These are phyloP conservation scores for Bostrychus sinensis DNA, from an alignment of 2,113 vertebrate genomes.

Conservation along the genomic window DNA sequence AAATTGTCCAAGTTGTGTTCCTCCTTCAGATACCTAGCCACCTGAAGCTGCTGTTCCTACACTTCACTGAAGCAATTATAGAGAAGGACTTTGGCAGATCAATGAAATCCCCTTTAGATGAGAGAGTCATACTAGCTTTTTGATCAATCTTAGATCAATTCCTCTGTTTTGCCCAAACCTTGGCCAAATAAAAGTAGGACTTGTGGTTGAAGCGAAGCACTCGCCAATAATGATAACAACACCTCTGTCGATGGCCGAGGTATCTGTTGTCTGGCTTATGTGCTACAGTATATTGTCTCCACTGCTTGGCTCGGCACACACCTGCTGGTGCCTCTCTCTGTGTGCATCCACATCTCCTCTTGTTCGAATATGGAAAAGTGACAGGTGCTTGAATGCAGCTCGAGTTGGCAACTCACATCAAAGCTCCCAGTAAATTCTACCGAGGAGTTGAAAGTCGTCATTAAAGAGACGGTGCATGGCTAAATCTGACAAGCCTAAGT, in stretches of 20 bases:
- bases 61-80: slow-evolving; percentile 69
- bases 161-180: slow-evolving; percentile 55
- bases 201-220: slow-evolving; percentile 46
- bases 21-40: slow-evolving; percentile 60
- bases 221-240: slow-evolving; percentile 49
- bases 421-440: slow-evolving; percentile 66
- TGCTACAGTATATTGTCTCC: slow-evolving; percentile 54
- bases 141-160: slow-evolving; percentile 70
- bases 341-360: slow-evolving; percentile 39
- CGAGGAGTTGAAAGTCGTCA: slow-evolving; percentile 66
- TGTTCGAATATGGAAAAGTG: slow-evolving; percentile 58
- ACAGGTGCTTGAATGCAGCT: slow-evolving; percentile 71
- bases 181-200: slow-evolving; percentile 59
- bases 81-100: slow-evolving; percentile 68
- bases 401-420: slow-evolving; percentile 73
- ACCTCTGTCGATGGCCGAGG: slow-evolving; percentile 34
- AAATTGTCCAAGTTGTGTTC: slow-evolving; percentile 65
- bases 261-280: slow-evolving; percentile 29
- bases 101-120: slow-evolving; percentile 71
- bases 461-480: slow-evolving; percentile 70
- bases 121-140: slow-evolving; percentile 53
- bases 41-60: slow-evolving; percentile 64
- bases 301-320: slow-evolving; percentile 50
- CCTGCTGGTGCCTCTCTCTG: slow-evolving; percentile 47
- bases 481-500: slow-evolving; percentile 65